phyloP scores from a whole-genome alignment of 2,888 invertebrate genomes.

The Dusona sp. region DNA sequence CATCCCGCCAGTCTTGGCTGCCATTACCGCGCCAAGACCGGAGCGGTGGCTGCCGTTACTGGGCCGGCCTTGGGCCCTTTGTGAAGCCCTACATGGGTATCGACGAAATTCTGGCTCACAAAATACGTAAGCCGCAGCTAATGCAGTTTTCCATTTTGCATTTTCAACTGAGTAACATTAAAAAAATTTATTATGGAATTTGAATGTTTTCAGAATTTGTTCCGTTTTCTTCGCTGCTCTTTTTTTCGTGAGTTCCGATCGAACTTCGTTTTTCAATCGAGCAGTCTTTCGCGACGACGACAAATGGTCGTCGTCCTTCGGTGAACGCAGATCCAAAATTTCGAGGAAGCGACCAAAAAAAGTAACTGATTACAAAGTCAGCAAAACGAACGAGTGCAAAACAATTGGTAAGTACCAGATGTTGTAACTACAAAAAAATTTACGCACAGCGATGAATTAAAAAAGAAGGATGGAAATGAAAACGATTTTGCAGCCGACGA shows the following conservation, averaged over 20 bases:
- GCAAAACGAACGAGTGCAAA: constrained; percentile 59
- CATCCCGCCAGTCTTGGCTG: too few species aligned
- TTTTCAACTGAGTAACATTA: too few species aligned
- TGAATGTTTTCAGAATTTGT: constrained; percentile 1
- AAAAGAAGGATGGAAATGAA: not conserved
- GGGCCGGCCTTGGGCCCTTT: too few species aligned
- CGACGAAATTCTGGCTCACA: too few species aligned
- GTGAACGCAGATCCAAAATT: not conserved
- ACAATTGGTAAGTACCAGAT: not conserved
- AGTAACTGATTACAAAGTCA: constrained; percentile 34
- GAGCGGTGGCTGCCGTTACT: too few species aligned
- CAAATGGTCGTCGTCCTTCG: not conserved
- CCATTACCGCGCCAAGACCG: too few species aligned
- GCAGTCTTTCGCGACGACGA: constrained; percentile 28
- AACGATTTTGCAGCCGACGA: constrained; percentile 60
- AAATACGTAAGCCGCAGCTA: too few species aligned
- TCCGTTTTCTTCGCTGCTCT: not conserved
- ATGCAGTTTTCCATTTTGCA: too few species aligned
- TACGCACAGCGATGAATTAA: not conserved
- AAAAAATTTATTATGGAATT: not conserved
- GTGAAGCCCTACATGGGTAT: too few species aligned
- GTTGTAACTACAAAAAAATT: not conserved
- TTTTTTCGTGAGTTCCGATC: not conserved
- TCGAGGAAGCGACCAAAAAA: not conserved
- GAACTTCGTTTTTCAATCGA: not conserved